phyloP scores from a whole-genome alignment of 37 sponge, comb jelly and placozoan species.

The Axinella damicornis region DNA sequence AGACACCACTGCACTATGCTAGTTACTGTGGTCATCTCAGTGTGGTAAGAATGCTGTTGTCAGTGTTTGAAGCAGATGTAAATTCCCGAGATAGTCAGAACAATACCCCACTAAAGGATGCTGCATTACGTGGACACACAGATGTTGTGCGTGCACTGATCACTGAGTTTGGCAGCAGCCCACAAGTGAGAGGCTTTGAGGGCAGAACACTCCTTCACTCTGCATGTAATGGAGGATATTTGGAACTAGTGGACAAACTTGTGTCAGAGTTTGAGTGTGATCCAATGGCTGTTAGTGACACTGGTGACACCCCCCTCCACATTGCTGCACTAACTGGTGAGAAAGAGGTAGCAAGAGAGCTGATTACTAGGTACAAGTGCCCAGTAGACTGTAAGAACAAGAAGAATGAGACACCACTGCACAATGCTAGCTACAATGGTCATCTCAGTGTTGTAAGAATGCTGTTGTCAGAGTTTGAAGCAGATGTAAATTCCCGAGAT shows the following conservation, averaged over 20 bases:
- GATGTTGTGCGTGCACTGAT: constrained; percentile 19
- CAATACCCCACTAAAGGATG: neutral
- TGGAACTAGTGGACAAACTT: neutral
- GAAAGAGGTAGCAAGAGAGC: constrained; percentile 6
- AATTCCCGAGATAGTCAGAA: neutral
- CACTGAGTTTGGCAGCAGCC: constrained; percentile 6
- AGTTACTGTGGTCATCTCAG: too few relatives aligned
- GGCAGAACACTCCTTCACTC: constrained; percentile 27
- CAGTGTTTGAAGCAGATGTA: too few relatives aligned
- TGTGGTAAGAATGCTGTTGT: too few relatives aligned
- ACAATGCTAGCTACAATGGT: constrained; percentile 8
- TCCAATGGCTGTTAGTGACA: neutral
- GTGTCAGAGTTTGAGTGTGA: neutral
- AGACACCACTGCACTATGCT: constrained; percentile 7
- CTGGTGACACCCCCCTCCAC: constrained; percentile 37
- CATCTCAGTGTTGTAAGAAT: constrained; percentile 3
- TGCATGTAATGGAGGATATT: constrained; percentile 10
- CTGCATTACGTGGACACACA: constrained; percentile 13
- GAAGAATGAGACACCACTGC: constrained; percentile 15
- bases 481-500: neutral
- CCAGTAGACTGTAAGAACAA: neutral
- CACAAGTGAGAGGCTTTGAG: neutral
- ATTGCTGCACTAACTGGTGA: neutral
- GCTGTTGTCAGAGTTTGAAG: constrained; percentile 1
- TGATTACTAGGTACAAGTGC: constrained; percentile 7